Evolutionary conservation across 1,140 invertebrate genomes (phyloP).

Genomic region (Bradysia coprophila): DNA sequence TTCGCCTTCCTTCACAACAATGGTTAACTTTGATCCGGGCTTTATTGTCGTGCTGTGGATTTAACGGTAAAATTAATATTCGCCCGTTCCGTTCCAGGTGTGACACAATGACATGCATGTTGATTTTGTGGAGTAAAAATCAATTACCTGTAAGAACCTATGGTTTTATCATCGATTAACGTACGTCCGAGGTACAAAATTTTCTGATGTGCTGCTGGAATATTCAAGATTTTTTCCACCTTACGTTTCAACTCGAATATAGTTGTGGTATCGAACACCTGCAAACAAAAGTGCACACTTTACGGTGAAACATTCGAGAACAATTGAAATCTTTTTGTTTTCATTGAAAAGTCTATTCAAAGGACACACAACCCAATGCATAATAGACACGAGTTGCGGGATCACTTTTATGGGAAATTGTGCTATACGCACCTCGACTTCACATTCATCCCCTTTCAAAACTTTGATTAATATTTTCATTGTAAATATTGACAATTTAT

Average conservation of each 20-base stretch:
- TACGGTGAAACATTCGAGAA: no score
- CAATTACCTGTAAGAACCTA: conserved; percentile 24
- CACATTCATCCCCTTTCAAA: conserved; percentile 27
- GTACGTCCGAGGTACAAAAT: conserved; percentile 25
- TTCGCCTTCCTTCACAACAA: conserved; percentile 28
- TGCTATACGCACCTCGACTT: conserved; percentile 26
- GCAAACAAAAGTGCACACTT: neutral
- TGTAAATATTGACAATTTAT: no score
- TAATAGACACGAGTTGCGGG: neutral
- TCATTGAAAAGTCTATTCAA: neutral
- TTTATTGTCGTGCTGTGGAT: conserved; percentile 30
- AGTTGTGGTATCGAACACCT: conserved; percentile 20
- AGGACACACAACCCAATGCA: neutral
- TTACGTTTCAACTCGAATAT: conserved; percentile 28
- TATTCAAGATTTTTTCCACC: conserved; percentile 25
- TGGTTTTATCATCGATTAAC: conserved; percentile 26
- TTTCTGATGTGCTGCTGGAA: conserved; percentile 27
- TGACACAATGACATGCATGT: no score
- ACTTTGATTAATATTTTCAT: conserved; percentile 31
- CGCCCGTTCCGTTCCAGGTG: no score
- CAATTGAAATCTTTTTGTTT: neutral
- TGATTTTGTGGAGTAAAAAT: no score
- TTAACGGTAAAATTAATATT: no score
- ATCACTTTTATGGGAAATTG: conserved; percentile 3
- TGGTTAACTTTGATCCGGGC: conserved; percentile 27